These are phyloP conservation scores for Mus spretus DNA, from an alignment of 2,797 vertebrate genomes.

Conservation along the genomic window DNA sequence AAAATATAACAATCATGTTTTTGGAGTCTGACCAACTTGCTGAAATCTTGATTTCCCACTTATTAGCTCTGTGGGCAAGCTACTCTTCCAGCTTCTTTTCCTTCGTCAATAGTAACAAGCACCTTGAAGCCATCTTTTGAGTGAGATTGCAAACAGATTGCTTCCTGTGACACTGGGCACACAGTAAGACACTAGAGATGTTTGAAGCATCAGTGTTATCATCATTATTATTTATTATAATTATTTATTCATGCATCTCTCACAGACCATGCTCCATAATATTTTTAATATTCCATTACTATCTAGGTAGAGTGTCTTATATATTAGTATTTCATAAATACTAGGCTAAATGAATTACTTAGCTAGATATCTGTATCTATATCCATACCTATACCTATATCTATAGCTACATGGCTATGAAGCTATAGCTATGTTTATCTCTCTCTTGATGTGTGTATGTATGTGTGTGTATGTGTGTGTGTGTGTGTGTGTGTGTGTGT, in stretches of 20 bases:
- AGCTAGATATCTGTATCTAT: neutral
- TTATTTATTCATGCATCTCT: neutral
- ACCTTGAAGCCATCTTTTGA: conserved; percentile 41
- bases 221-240: neutral
- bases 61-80: conserved; percentile 67
- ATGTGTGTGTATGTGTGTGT: too few species aligned
- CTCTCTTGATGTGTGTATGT: neutral
- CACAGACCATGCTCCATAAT: neutral
- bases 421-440: neutral
- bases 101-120: conserved; percentile 57
- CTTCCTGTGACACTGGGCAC: neutral
- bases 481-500: too few species aligned
- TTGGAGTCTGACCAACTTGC: conserved; percentile 54
- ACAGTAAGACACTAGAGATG: neutral
- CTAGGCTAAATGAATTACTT: neutral
- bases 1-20: conserved; percentile 52
- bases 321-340: conserved; percentile 7
- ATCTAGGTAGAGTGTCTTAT: neutral
- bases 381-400: neutral
- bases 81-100: conserved; percentile 56
- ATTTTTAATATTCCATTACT: conserved; percentile 40
- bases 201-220: neutral
- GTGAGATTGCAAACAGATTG: conserved; percentile 14
- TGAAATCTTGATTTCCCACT: conserved; percentile 67
- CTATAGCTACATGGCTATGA: neutral